A percentile compares a stretch with the other conserved stretches of the same genome.
Conservation (phyloP, 2,113 vertebrate species). For the Labeo rohita region DNA sequence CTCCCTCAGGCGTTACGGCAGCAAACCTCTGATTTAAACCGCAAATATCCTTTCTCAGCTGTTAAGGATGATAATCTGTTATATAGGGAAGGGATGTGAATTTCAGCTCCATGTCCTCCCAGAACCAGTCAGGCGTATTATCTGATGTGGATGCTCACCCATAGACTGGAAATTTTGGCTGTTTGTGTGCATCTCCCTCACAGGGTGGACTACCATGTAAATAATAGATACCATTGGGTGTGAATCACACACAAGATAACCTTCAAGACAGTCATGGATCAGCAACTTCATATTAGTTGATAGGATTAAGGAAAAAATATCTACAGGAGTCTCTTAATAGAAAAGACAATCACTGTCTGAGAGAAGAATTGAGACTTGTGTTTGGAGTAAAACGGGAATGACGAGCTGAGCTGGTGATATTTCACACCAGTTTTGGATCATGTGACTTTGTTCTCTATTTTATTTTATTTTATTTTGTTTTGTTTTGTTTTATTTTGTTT, state of each 20-base stretch:
- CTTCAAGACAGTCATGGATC: constrained; percentile 77
- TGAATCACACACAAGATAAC: constrained; percentile 77
- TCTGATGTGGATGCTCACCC: constrained; percentile 72
- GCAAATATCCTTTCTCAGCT: constrained; percentile 57
- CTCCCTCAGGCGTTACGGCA: constrained; percentile 54
- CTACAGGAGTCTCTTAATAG: constrained; percentile 72
- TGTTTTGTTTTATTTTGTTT: no score
- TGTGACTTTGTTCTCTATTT: background rate
- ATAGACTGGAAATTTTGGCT: constrained; percentile 73
- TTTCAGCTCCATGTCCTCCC: constrained; percentile 71
- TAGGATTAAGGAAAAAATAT: constrained; percentile 75
- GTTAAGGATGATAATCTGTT: constrained; percentile 72
- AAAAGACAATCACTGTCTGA: constrained; percentile 64
- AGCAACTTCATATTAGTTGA: constrained; percentile 76
- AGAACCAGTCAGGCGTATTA: constrained; percentile 72
- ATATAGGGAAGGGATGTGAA: constrained; percentile 67
- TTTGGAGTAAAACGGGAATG: constrained; percentile 64
- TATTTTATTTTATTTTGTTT: no score
- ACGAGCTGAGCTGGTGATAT: constrained; percentile 57
- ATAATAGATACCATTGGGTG: constrained; percentile 75
- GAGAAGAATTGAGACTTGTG: constrained; percentile 58
- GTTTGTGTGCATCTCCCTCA: constrained; percentile 69
- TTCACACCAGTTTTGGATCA: constrained; percentile 55
- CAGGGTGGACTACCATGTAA: constrained; percentile 73
- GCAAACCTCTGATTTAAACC: constrained; percentile 69